Base-by-base conservation (phyloP, 2,888 invertebrate species). In the Priocnemis perturbator region DNA sequence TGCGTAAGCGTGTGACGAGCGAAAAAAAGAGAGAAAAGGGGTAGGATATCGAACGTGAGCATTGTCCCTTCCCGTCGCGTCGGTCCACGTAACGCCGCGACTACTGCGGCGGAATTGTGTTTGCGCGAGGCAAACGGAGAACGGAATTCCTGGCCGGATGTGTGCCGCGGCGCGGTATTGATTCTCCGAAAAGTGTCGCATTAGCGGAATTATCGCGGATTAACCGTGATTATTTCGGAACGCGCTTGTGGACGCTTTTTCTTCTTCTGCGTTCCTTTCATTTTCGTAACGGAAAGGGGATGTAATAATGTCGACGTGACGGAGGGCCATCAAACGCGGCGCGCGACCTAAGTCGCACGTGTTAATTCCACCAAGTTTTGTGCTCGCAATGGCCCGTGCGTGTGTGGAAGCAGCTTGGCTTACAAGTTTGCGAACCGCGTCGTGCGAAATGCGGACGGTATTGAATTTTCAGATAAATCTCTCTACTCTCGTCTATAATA, bases 191-290 rank as follows among this genome's bases (percentile, higher is more conserved):
- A 50, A 71, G 64, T 74, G 70, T 77, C 77, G 69, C 79, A 79
- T 78, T 75, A 79, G 77, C 79, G 74, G 74, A 77, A 78, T 79
- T 78, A 79, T 75, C 69, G 74, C 69, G 58, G 68, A 71, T 79
- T 77, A 74, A 60, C 61, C 60, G 56, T 61, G 71, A 75, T 75
- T 75, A 60, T 60, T 50, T 50, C 50, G 11, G 17, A 19, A 50
- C 50, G 17, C 7, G 17, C 7, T 50, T 50, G 50, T 14, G 50
- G 50, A 50, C 50, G 50, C 9, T 17, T n/a, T 17, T 50, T 50
- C 47, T 47, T 47, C 47, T 11, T 3, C 3, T 11, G 3, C 50
- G n/a, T 50, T 50, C 50, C 17, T 7, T 37, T 37, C 37, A 11
- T 17, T 19, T 17, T 47, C 11, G 4, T 11, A 17, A 50, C 17